A percentile compares a stretch with the other conserved stretches of the same genome.
phyloP scores from a whole-genome alignment of 2,797 vertebrate species.

The Dermochelys coriacea region DNA sequence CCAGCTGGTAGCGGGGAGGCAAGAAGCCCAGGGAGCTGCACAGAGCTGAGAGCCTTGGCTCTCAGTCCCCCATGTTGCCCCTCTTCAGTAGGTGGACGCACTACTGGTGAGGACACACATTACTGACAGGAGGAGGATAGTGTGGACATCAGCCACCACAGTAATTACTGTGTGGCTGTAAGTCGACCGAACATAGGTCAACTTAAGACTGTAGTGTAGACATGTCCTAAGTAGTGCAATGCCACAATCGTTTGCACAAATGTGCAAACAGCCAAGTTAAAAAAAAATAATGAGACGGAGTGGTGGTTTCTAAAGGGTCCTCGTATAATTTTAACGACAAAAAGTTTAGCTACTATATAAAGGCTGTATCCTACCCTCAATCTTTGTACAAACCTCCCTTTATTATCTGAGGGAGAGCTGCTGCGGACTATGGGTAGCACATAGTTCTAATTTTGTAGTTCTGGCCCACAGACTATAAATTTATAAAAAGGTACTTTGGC shows the following conservation, averaged over 20 bases:
- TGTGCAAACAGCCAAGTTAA: neutral
- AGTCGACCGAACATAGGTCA: no score
- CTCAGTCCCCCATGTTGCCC: no score
- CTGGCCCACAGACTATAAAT: conserved; percentile 1
- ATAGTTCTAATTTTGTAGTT: neutral
- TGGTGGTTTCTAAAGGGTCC: neutral
- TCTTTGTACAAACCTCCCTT: neutral
- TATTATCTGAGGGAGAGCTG: neutral
- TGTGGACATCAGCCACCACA: no score
- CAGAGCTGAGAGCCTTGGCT: no score
- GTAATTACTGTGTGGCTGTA: no score
- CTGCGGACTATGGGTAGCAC: neutral
- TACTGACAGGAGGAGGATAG: no score
- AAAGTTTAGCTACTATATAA: neutral
- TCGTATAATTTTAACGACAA: neutral
- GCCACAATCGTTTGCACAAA: neutral
- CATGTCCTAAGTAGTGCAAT: neutral
- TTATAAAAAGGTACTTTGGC: neutral
- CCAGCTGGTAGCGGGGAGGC: no score
- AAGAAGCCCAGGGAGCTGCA: no score
- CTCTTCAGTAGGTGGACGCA: no score
- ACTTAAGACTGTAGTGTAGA: no score
- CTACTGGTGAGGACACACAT: no score
- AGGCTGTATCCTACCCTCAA: neutral
- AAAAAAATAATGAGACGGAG: neutral